Conservation (phyloP, 2,113 vertebrate genomes). For the Petrocephalus zakoni region DNA sequence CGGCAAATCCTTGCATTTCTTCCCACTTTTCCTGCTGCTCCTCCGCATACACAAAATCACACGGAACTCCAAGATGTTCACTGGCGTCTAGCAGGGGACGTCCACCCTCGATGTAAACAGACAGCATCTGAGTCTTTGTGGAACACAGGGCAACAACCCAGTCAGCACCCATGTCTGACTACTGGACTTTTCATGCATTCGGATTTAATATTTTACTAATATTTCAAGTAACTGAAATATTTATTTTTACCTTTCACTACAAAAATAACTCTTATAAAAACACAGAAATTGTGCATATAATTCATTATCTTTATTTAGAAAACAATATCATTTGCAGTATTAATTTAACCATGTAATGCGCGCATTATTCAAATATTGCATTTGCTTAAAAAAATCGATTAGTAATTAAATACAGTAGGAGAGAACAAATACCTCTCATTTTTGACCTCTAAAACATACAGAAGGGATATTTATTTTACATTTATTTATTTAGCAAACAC, state of each 20-base stretch:
- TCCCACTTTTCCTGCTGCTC: neutral
- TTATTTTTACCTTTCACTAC: neutral
- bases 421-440: neutral
- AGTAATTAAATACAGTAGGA: neutral
- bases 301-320: neutral
- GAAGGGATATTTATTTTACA: neutral
- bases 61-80: slow-evolving; percentile 16
- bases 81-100: slow-evolving; percentile 19
- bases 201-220: slow-evolving; percentile 38
- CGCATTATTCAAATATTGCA: neutral
- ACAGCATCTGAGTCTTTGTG: slow-evolving; percentile 48
- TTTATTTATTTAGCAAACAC: neutral
- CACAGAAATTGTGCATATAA: neutral
- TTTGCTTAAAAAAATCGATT: neutral
- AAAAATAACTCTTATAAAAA: neutral
- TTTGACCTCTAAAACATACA: neutral
- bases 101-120: slow-evolving; percentile 53
- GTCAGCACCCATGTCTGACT: slow-evolving; percentile 34
- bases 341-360: neutral
- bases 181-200: slow-evolving; percentile 37
- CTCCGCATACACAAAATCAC: neutral
- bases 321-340: neutral
- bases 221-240: slow-evolving; percentile 23
- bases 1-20: neutral
- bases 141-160: slow-evolving; percentile 45